Percentiles rank a stretch among this genome's conserved stretches.
Conservation (phyloP, 1,140 invertebrate species). For the Drosophila sturtevanti region DNA sequence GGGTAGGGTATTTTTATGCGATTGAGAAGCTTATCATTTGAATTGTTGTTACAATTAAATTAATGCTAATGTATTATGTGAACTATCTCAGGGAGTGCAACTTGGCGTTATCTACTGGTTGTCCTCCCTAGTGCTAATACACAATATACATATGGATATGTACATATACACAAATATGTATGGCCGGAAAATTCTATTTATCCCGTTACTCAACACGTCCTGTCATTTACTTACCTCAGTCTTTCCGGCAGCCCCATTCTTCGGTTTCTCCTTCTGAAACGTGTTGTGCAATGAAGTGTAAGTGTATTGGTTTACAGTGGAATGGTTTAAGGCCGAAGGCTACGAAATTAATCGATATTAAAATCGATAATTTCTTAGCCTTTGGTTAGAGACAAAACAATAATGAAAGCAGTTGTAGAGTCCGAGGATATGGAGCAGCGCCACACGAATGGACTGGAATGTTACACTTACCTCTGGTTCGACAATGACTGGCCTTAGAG, state of each 20-base stretch:
- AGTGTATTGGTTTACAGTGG: neutral
- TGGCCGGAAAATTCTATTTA: neutral
- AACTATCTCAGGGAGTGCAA: neutral
- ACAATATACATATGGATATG: neutral
- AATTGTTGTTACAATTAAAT: neutral
- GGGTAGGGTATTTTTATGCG: slow-evolving; percentile 20
- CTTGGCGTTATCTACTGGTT: neutral
- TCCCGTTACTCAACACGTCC: too few relatives aligned
- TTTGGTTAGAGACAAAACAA: neutral
- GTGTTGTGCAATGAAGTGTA: slow-evolving; percentile 6
- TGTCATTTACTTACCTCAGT: slow-evolving; percentile 39
- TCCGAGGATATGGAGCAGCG: neutral
- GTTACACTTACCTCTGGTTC: slow-evolving; percentile 69
- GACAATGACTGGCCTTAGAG: slow-evolving; percentile 76
- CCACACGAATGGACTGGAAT: neutral
- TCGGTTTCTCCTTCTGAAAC: slow-evolving; percentile 34
- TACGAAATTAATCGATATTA: neutral
- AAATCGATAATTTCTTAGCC: neutral
- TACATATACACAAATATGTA: neutral
- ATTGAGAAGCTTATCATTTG: slow-evolving; percentile 1
- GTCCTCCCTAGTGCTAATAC: neutral
- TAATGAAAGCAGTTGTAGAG: neutral
- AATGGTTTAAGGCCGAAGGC: neutral
- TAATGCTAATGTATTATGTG: neutral
- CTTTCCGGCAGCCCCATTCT: slow-evolving; percentile 6